Base-by-base conservation (phyloP, 2,113 vertebrate genomes). In the Indicator maculatus region DNA sequence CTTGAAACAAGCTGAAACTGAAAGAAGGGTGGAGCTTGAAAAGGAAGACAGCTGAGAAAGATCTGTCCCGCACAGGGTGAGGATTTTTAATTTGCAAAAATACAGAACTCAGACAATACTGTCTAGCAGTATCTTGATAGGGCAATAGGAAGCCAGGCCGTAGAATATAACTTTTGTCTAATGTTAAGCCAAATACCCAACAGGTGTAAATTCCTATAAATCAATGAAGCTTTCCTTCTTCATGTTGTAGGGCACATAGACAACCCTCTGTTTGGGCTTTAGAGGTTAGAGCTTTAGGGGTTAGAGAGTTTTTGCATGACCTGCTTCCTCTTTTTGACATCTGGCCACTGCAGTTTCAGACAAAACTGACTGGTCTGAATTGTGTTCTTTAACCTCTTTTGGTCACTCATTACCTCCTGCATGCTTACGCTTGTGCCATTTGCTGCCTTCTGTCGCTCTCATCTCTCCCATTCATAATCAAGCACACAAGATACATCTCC, bases 1-100 rank as follows among this genome's bases (percentile, higher is more conserved):
- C 93, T 91, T 93, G 88, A 89, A 93, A 58, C 82, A 85, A 85
- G 84, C 78, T 95, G 78, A 93, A 95, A 85, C 69, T 91, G 50
- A 86, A 77, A 91, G 78, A 63, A 91, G 87, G 78, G 78, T 91
- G 91, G 84, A 87, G 67, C 52, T 90, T 73, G 78, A 38, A 75
- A 94, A 61, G 24, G 39, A 85, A 90, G 87, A 94, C 95, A 96
- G 95, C 94, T 96, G 96, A 93, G 77, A 96, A 87, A 95, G 70
- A 90, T 95, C 88, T 96, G 56, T 80, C 78, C 75, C 80, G 33
- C 65, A 73, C 1, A 1, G 58, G 27, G 45, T 31, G 27, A 88
- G 67, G 75, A 80, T 91, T 95, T 90, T 83, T 92, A 74, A 87
- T 89, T 66, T 74, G 30, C 7, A 63, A 41, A 91, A 78, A 65